Evolutionary conservation across 2,113 vertebrate genomes (phyloP), one percentile per base, ranked within the genome.

Genomic region (Amphilophus citrinellus): DNA sequence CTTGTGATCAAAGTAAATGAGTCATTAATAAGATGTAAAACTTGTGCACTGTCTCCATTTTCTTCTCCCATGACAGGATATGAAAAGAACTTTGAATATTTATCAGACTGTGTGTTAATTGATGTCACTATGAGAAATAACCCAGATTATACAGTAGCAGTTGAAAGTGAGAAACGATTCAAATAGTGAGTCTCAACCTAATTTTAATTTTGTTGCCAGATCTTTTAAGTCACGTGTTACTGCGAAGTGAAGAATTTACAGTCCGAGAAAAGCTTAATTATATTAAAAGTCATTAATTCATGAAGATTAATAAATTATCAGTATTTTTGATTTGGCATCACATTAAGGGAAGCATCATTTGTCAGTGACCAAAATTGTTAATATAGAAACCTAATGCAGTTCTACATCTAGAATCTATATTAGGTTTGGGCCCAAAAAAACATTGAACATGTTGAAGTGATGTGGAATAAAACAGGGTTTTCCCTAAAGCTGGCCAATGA

Each of bases 1-100:
- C 83, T 88, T 77, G 83, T 84, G 92, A 94, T 93, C 91, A 93
- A 93, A 94, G 92, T 87, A 79, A 91, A 90, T 84, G 91, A 90
- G 88, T 93, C 88, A 87, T 93, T 93, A 92, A 92, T 91, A 82
- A 90, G 86, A 92, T 84, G 89, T 88, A 79, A 88, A 86, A 79
- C 85, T 61, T 66, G 76, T 78, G 89, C 65, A 75, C 82, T 68
- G 77, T 88, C 89, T 89, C 76, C 82, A 76, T 83, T 91, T 80
- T 77, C 84, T 85, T 93, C 86, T 88, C 89, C 76, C 86, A 27
- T 85, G 94, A 91, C 87, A 85, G 84, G 58, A 62, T 80, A 88
- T 88, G 88, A 93, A 91, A 88, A 80, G 84, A 76, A 76, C 76
- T 83, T 87, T 91, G 88, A 93, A 90, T 90, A 88, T 93, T 89